Base-by-base conservation (phyloP, 1,140 invertebrate genomes). In the Ridgeia piscesae region DNA sequence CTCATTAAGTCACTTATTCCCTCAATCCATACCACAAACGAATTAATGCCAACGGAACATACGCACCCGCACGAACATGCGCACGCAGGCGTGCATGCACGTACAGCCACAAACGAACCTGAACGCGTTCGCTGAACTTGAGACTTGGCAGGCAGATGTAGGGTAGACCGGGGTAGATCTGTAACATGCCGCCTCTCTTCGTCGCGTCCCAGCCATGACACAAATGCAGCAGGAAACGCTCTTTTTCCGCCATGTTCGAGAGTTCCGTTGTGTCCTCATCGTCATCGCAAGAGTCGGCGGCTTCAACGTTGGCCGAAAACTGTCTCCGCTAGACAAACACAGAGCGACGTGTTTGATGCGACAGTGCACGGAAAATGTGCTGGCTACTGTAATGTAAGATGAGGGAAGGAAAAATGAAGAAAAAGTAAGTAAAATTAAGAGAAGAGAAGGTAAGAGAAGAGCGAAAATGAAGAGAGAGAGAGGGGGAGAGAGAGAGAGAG, bases 141-240 rank as follows among this genome's bases (percentile, higher is more conserved):
- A 17, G 89, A 14, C 34, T 90, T 4, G 89, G 89, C 1, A 90
- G 8, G 89, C 89, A 90, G 34, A 90, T 90, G 11, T 90, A 42
- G 34, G 89, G 89, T 42, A 90, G 34, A 90, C 34, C 34, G 6
- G 89, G 89, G 89, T 90, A 90, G 89, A 9, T 34, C 89, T 90
- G 89, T 14, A 90, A 14, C 89, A 35, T 2, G 89, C 89, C 89
- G 35, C 89, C 89, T 31, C 27, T 90, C 34, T 90, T 90, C 9
- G 35, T 90, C 34, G 34, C 9, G 89, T 90, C 89, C 89, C 89
- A 90, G 27, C 89, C 89, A 27, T 90, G 89, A 42, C 34, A 11
- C 11, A 90, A 11, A 2, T 90, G 89, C 14, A 90, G 89, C 34
- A 90, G 31, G 35, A 17, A 90, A 1, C 35, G 34, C 1, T 90